A percentile compares a stretch with the other conserved stretches of the same genome.
phyloP scores from a whole-genome alignment of 2,113 vertebrate species.

The Dunckerocampus dactyliophorus region DNA sequence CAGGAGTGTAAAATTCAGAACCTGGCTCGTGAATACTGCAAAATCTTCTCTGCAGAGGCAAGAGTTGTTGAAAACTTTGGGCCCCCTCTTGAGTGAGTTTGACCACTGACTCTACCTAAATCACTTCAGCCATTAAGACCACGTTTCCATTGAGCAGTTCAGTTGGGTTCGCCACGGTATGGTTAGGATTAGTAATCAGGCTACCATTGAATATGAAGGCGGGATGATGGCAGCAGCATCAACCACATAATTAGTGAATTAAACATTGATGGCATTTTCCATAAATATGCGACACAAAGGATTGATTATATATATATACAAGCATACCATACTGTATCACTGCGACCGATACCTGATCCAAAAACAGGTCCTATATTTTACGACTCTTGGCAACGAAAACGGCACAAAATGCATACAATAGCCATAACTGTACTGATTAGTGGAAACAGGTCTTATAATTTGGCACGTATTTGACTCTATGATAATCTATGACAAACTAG shows the following conservation, averaged over 20 bases:
- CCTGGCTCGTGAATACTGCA: slow-evolving; percentile 92
- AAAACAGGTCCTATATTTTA: too few species aligned
- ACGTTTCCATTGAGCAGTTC: too few species aligned
- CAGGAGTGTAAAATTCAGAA: slow-evolving; percentile 96
- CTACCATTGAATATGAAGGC: too few species aligned
- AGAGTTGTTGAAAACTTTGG: slow-evolving; percentile 83
- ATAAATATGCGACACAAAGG: not conserved
- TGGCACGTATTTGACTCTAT: not conserved
- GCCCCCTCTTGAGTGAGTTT: slow-evolving; percentile 84
- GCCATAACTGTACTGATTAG: not conserved
- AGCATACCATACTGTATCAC: too few species aligned
- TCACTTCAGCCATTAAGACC: not conserved
- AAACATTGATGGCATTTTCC: not conserved
- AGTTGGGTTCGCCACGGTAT: too few species aligned
- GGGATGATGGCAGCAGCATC: too few species aligned
- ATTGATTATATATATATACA: too few species aligned
- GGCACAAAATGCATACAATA: not conserved
- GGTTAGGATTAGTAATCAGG: too few species aligned
- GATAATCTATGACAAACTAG: slow-evolving; percentile 58
- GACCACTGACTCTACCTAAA: not conserved
- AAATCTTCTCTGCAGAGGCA: slow-evolving; percentile 90
- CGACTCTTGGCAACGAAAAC: too few species aligned
- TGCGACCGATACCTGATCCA: too few species aligned
- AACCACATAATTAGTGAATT: too few species aligned
- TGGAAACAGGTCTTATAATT: not conserved